Base-by-base conservation (phyloP, 2,888 invertebrate species). In the Drosophila mulleri region DNA sequence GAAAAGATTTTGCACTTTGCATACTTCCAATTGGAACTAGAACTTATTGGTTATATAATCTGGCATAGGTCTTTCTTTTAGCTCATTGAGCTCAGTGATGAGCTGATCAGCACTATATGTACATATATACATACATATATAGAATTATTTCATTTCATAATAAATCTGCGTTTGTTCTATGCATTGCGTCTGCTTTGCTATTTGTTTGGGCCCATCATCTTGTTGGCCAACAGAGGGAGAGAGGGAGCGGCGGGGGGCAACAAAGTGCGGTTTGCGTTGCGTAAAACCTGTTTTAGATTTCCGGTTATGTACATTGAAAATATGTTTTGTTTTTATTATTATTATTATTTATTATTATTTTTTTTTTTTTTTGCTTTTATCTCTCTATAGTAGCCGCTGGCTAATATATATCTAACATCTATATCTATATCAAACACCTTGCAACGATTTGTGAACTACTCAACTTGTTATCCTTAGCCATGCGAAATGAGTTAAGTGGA, bases 221-320 rank as follows among this genome's bases (percentile, higher is more conserved):
- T 9, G 41, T 72, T 65, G 58, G 54, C 52, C 18, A 35, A 39
- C 39, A 41, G 20, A 3, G 12, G 2, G 18, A n/a, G 7, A 5
- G 23, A 3, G 26, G 8, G 16, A 14, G 29, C 4, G 47, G 4
- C 16, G 26, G 26, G 8, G 26, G 14, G 14, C 16, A 3, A 16
- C n/a, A 16, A 8, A 29, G 5, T 29, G 35, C 37, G 37, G 20
- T n/a, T 20, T 5, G 59, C 59, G 41, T 45, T 37, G 60, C 37
- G 16, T 41, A 23, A 61, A 75, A 75, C 75, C 72, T 41, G 37
- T 72, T 75, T 75, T 67, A 42, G 60, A 75, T 75, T 75, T 75
- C 75, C 76, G 75, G 76, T 76, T 76, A 71, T 71, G 58, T 56
- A 50, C 74, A 62, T 47, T 39, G 66, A 70, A 70, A 50, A 50